Conservation (phyloP, 2,113 vertebrate species). For the Siniperca chuatsi region DNA sequence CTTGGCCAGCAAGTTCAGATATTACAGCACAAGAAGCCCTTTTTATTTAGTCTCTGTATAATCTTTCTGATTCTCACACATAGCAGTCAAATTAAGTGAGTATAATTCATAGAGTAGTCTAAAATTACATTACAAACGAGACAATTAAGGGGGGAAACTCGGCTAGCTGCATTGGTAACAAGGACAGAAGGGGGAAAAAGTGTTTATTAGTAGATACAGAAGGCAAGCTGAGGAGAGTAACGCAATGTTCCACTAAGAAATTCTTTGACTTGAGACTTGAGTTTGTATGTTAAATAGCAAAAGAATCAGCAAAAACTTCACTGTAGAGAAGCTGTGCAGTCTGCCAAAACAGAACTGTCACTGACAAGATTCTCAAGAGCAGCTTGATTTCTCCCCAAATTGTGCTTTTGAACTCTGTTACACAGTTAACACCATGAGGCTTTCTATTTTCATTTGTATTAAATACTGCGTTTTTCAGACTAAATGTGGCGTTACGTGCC, state of each 20-base stretch:
- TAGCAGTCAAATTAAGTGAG: constrained; percentile 61
- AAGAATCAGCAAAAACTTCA: not conserved
- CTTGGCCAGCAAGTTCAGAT: constrained; percentile 45
- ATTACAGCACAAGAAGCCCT: constrained; percentile 55
- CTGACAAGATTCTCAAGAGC: not conserved
- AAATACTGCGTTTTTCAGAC: constrained; percentile 4
- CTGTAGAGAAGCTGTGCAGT: not conserved
- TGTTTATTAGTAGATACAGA: constrained; percentile 5
- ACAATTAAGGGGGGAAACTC: constrained; percentile 36
- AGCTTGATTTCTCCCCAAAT: not conserved
- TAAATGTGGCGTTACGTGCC: constrained; percentile 17
- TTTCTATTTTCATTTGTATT: not conserved
- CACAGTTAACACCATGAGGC: not conserved
- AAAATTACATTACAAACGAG: constrained; percentile 53
- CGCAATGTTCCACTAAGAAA: not conserved
- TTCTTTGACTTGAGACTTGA: not conserved
- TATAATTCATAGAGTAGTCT: constrained; percentile 57
- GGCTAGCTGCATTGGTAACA: not conserved
- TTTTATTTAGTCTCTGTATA: constrained; percentile 54
- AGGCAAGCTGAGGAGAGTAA: not conserved
- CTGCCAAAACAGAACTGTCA: not conserved
- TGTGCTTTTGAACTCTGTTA: not conserved
- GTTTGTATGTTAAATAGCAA: not conserved
- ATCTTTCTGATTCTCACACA: constrained; percentile 57
- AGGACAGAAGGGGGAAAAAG: not conserved